Evolutionary conservation across 2,888 invertebrate genomes (phyloP).

Genomic region (Nycteola revayana): DNA sequence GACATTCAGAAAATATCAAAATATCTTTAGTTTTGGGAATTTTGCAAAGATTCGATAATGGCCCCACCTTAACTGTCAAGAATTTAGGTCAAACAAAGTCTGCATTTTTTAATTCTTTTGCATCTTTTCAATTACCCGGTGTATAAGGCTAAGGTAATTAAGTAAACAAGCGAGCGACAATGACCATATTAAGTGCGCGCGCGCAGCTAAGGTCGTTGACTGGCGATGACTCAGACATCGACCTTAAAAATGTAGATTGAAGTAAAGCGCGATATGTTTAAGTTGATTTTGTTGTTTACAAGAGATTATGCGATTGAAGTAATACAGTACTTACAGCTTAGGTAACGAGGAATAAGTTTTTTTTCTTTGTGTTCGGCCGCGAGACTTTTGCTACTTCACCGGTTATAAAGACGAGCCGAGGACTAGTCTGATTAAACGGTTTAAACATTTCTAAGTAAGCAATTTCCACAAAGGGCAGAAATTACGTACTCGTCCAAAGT

Average conservation of each 20-base stretch:
- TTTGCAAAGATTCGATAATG: too few relatives aligned
- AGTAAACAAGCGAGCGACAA: slow-evolving; percentile 30
- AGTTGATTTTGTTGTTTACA: slow-evolving; percentile 24
- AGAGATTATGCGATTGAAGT: slow-evolving; percentile 3
- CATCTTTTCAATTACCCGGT: slow-evolving; percentile 16
- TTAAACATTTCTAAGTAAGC: too few relatives aligned
- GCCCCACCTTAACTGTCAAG: not conserved
- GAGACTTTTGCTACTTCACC: too few relatives aligned
- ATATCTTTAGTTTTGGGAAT: too few relatives aligned
- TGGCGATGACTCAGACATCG: slow-evolving; percentile 58
- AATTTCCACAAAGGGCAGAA: too few relatives aligned
- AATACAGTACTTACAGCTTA: slow-evolving; percentile 3
- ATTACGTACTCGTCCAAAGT: too few relatives aligned
- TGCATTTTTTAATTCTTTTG: slow-evolving; percentile 2
- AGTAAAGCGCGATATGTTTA: slow-evolving; percentile 26
- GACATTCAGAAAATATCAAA: too few relatives aligned
- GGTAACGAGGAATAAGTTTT: not conserved
- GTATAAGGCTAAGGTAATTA: slow-evolving; percentile 23
- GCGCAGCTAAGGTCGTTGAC: slow-evolving; percentile 26
- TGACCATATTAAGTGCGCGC: slow-evolving; percentile 46
- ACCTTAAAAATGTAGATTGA: slow-evolving; percentile 46
- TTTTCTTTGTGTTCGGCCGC: not conserved
- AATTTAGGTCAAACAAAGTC: slow-evolving; percentile 7
- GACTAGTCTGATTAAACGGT: too few relatives aligned
- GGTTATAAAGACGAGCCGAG: too few relatives aligned